phyloP scores from a whole-genome alignment of 92 coral and sea anemone genomes.

The Epizoanthus scotinus region DNA sequence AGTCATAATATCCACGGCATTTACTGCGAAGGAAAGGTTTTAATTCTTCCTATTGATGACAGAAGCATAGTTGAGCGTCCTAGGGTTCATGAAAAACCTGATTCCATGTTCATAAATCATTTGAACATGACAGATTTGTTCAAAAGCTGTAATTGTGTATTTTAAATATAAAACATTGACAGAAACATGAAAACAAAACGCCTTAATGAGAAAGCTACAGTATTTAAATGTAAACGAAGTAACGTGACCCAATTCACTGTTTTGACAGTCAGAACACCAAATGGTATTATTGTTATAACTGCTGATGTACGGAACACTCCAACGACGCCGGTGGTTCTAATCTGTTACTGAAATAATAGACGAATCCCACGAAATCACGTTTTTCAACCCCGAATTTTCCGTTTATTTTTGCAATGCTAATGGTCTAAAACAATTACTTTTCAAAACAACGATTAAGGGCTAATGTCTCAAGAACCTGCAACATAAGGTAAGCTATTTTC shows the following conservation, averaged over 20 bases:
- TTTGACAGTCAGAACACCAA: not conserved
- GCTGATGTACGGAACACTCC: conserved; percentile 1
- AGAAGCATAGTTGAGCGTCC: no score
- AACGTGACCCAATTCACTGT: not conserved
- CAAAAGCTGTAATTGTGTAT: no score
- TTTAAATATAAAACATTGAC: no score
- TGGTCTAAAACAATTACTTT: not conserved
- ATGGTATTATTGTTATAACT: not conserved
- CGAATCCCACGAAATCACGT: not conserved
- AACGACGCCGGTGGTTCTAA: not conserved
- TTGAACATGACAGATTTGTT: no score
- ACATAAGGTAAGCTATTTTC: not conserved
- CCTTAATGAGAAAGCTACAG: no score
- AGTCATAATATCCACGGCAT: no score
- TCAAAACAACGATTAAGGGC: not conserved
- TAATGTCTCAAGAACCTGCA: not conserved
- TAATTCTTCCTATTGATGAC: no score
- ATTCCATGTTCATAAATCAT: no score
- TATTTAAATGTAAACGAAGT: no score
- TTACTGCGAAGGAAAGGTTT: no score
- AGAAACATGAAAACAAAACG: no score
- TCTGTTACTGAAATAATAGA: not conserved
- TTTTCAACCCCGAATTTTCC: not conserved
- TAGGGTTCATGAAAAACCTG: no score
- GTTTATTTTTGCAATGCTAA: not conserved